These are phyloP conservation scores for Scaptomyza montana DNA, from an alignment of 1,140 invertebrate genomes.

Conservation along the genomic window DNA sequence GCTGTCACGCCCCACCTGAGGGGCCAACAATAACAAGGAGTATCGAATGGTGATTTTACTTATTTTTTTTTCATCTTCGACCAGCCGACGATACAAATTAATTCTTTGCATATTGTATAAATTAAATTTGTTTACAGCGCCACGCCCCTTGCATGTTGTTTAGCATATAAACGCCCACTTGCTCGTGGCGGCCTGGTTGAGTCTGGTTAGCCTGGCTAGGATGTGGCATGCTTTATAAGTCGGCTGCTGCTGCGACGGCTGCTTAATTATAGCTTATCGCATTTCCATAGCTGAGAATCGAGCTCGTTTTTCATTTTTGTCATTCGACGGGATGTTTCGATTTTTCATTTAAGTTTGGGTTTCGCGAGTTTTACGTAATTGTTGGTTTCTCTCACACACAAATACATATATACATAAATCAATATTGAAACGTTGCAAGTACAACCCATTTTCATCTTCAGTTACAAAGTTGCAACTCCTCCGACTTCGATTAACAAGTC, in stretches of 20 bases:
- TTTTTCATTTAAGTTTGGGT: conserved; percentile 25
- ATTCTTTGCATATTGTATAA: conserved; percentile 83
- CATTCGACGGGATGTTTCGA: conserved; percentile 48
- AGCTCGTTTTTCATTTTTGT: conserved; percentile 81
- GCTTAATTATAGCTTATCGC: conserved; percentile 83
- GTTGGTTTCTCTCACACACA: conserved; percentile 20
- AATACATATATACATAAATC: conserved; percentile 52
- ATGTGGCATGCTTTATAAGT: conserved; percentile 52
- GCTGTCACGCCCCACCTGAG: conserved; percentile 49
- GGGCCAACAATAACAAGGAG: conserved; percentile 3
- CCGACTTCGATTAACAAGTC: conserved; percentile 10
- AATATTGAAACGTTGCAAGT: conserved; percentile 29
- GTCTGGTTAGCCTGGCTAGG: neutral
- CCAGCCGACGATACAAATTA: conserved; percentile 59
- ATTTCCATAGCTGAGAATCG: conserved; percentile 78
- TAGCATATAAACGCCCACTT: conserved; percentile 78
- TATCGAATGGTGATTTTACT: conserved; percentile 1
- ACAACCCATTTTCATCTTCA: conserved; percentile 6
- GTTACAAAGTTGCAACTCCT: neutral
- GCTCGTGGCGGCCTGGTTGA: conserved; percentile 3
- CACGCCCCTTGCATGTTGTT: conserved; percentile 83
- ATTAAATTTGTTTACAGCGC: conserved; percentile 80
- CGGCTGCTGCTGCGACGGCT: conserved; percentile 23
- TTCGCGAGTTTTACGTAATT: conserved; percentile 46
- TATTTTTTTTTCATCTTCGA: too few species aligned